These are phyloP conservation scores for Scaptomyza parva DNA, from an alignment of 2,888 invertebrate species.

Conservation along the genomic window DNA sequence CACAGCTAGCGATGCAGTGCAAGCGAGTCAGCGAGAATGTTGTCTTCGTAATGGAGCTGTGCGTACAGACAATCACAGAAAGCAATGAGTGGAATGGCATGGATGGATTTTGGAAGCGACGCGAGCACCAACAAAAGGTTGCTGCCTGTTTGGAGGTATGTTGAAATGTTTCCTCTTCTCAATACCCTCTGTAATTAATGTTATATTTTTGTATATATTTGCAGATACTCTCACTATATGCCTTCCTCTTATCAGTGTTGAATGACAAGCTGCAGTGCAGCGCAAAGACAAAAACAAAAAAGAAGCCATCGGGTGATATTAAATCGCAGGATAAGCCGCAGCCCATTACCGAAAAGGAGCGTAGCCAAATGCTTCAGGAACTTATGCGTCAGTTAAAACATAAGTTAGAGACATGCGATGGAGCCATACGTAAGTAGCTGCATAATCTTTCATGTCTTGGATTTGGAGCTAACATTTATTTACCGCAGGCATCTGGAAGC, in stretches of 20 bases:
- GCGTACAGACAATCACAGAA: constrained; percentile 82
- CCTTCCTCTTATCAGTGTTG: constrained; percentile 83
- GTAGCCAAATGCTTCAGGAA: constrained; percentile 81
- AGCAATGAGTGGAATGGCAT: constrained; percentile 83
- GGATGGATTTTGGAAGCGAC: constrained; percentile 85
- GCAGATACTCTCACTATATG: constrained; percentile 84
- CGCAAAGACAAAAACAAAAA: constrained; percentile 76
- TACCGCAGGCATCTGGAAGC: constrained; percentile 79
- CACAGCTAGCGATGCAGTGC: constrained; percentile 76
- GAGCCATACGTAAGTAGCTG: constrained; percentile 78
- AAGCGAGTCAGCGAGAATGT: constrained; percentile 81
- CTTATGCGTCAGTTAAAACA: constrained; percentile 83
- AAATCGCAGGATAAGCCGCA: constrained; percentile 56
- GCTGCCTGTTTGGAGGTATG: constrained; percentile 88
- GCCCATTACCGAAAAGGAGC: constrained; percentile 82
- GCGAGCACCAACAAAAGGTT: constrained; percentile 86
- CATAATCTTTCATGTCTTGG: no score
- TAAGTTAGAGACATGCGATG: constrained; percentile 82
- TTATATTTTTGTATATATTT: constrained; percentile 6
- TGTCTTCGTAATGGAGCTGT: constrained; percentile 72
- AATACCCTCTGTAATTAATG: neutral
- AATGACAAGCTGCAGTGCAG: constrained; percentile 83
- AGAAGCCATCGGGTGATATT: constrained; percentile 61
- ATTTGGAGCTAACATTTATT: neutral
- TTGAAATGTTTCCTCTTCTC: neutral